phyloP scores from a whole-genome alignment of 2,113 vertebrate species.

The Hypomesus transpacificus region DNA sequence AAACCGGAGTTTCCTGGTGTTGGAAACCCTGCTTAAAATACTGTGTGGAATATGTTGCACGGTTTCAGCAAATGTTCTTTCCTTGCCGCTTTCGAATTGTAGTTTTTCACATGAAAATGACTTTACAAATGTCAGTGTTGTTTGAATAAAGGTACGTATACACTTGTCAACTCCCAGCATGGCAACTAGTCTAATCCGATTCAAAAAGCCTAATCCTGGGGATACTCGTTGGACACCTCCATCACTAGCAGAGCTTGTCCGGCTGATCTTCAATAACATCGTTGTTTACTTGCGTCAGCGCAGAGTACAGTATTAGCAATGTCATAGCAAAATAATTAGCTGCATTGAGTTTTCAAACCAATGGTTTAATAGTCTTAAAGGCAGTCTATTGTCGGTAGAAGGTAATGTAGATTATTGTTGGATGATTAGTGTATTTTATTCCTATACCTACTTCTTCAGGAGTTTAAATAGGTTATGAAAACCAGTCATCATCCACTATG shows the following conservation, averaged over 20 bases:
- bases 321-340: too few species aligned
- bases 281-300: background rate
- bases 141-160: background rate
- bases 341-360: too few species aligned
- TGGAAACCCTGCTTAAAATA: too few species aligned
- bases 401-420: too few species aligned
- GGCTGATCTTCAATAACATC: background rate
- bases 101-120: background rate
- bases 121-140: too few species aligned
- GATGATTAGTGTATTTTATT: too few species aligned
- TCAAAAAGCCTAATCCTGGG: slow-evolving; percentile 3
- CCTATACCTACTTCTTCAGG: too few species aligned
- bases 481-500: background rate
- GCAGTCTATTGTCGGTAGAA: too few species aligned
- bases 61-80: too few species aligned
- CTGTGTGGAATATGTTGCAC: too few species aligned
- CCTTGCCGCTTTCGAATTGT: background rate
- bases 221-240: background rate
- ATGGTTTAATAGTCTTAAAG: too few species aligned
- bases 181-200: background rate
- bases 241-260: background rate
- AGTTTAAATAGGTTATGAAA: background rate
- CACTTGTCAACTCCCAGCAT: background rate
- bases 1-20: too few species aligned
- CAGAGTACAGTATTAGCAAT: background rate